Conservation (phyloP, 2,797 vertebrate genomes). For the Onychomys arenicola region DNA sequence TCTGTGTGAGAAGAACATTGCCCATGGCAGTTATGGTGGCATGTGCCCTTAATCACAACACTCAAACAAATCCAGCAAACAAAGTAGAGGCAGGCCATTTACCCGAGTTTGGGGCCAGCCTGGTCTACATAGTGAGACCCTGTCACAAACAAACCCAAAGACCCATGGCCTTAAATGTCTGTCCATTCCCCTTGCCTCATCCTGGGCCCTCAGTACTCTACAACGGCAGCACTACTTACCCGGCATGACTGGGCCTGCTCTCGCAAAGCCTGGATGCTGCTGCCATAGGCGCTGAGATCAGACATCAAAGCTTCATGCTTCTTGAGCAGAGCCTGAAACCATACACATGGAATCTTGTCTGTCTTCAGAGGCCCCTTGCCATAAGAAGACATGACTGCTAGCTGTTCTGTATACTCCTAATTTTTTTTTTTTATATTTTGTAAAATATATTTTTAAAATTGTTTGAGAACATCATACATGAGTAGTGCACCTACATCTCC, state of each 20-base stretch:
- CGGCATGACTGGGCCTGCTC: constrained; percentile 98
- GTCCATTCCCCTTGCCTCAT: rapidly evolving
- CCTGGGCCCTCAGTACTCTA: no score
- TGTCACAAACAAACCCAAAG: not conserved
- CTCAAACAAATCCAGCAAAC: not conserved
- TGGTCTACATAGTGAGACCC: not conserved
- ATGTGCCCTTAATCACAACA: not conserved
- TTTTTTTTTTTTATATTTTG: not conserved
- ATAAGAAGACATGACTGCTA: rapidly evolving
- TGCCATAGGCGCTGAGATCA: constrained; percentile 97
- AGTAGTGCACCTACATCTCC: not conserved
- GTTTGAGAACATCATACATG: not conserved
- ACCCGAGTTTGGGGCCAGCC: not conserved
- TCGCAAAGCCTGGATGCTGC: constrained; percentile 95
- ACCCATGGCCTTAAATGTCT: rapidly evolving
- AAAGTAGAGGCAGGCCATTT: not conserved
- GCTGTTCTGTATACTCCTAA: not conserved
- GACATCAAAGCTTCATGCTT: constrained; percentile 99
- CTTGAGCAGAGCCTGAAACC: constrained; percentile 96
- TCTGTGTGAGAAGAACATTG: not conserved
- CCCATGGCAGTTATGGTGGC: not conserved
- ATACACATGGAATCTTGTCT: not conserved
- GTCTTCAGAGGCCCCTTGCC: no score
- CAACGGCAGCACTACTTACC: constrained; percentile 87
- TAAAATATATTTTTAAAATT: not conserved